Base-by-base conservation (phyloP, 1,140 invertebrate species). In the Drosophila kohkoa region DNA sequence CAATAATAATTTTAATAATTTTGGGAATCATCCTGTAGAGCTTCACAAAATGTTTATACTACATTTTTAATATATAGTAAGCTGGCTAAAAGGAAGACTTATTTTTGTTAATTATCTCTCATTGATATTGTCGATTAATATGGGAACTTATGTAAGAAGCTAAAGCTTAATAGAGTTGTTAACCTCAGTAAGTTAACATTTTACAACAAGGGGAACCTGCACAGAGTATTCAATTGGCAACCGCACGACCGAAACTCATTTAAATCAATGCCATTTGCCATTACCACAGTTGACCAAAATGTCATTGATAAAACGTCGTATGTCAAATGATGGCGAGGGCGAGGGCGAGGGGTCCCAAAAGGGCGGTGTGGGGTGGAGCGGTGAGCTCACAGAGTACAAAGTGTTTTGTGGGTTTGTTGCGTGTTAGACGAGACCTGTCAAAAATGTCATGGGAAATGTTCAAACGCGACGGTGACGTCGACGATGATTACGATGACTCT, bases 361-460 rank as follows among this genome's bases (percentile, higher is more conserved):
- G 20, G 7, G 8, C 13, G 11, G 32, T 38, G 60, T 4, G 41
- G 41, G 11, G 11, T 6, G 16, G 13, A 13, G 20, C 20, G 15
- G 5, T 28, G n/a, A 64, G 38, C 32, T 15, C 7, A 54, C 30
- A 15, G 30, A 54, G 30, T 58, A 75, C 72, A 70, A 75, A 70
- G 67, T 75, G 73, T 71, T 71, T 75, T 75, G 67, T 71, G 73
- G 67, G 59, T 65, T 71, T 59, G 73, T 71, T 71, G 73, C 68
- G 63, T 71, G 75, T 67, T 70, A 51, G 72, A 70, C 59, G 72
- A 70, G 54, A 77, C 55, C 68, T 77, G 75, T 77, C 75, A 77
- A 73, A 77, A 77, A 73, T 77, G 75, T 77, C 75, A 77, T 67
- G 63, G 69, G 65, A 73, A 60, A 77, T 62, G 75, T 73, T 67